A percentile compares a stretch with the other conserved stretches of the same genome.
Evolutionary conservation across 23 tunicate species (phyloP).

Genomic region (Ascidia mentula): DNA sequence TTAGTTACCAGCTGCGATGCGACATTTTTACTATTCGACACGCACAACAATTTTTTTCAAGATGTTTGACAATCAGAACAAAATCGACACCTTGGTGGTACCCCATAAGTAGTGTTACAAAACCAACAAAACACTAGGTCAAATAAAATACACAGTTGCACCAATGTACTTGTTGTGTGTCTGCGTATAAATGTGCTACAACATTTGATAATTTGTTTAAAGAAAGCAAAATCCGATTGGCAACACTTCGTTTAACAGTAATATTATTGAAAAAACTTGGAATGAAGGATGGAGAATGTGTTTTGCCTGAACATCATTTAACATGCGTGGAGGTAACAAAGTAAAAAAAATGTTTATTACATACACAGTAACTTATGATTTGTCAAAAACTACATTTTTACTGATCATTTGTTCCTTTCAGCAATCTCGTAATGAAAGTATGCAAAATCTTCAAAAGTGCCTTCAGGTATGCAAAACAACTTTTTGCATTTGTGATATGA

Average conservation of each 20-base stretch:
- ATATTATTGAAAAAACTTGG: conserved; percentile 67
- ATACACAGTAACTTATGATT: not conserved
- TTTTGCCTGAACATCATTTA: conserved; percentile 64
- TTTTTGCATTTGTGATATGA: no score
- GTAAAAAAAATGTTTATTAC: not conserved
- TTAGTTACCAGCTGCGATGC: no score
- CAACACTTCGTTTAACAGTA: conserved; percentile 60
- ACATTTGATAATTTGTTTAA: no score
- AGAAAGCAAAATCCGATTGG: conserved; percentile 78
- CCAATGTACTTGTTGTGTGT: no score
- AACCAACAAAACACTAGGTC: no score
- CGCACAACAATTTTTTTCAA: no score
- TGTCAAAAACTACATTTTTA: not conserved
- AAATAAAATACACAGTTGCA: no score
- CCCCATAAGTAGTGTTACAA: no score
- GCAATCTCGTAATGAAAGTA: conserved; percentile 52
- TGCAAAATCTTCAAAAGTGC: conserved; percentile 57
- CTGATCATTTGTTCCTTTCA: not conserved
- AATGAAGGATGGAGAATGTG: conserved; percentile 48
- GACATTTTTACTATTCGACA: no score
- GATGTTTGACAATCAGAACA: no score
- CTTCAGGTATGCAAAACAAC: conserved; percentile 55
- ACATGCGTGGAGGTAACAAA: conserved; percentile 57
- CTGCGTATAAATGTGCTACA: no score
- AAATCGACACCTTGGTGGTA: no score